Conservation (phyloP, 1,140 invertebrate genomes). For the Danaus melanippus region DNA sequence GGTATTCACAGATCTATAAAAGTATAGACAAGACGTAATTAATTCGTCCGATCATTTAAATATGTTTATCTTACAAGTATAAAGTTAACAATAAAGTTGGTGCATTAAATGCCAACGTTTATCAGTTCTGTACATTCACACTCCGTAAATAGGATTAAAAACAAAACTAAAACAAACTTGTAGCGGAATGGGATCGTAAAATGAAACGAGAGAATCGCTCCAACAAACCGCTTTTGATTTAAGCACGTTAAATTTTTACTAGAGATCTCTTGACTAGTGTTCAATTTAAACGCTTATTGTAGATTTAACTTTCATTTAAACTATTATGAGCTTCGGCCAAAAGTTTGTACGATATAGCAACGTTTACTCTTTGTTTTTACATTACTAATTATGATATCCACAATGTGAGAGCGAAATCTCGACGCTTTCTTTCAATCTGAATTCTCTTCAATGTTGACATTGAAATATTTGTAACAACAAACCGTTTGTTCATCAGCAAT, state of each 20-base stretch:
- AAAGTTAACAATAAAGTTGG: constrained; percentile 20
- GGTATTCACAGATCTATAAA: background rate
- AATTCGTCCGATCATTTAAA: constrained; percentile 19
- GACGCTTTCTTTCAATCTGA: no score
- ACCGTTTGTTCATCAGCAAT: no score
- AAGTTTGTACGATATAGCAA: no score
- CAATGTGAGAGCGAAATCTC: no score
- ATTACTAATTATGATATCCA: no score
- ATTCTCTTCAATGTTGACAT: no score
- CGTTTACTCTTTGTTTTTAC: no score
- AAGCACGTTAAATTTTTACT: constrained; percentile 34
- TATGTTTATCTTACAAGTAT: constrained; percentile 20
- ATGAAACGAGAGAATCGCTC: constrained; percentile 22
- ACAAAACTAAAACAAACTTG: constrained; percentile 30
- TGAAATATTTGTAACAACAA: no score
- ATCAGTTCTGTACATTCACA: constrained; percentile 27
- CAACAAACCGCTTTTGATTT: constrained; percentile 35
- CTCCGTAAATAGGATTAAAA: constrained; percentile 30
- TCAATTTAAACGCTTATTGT: constrained; percentile 11
- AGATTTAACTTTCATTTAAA: no score
- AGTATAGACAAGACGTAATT: constrained; percentile 9
- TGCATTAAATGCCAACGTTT: constrained; percentile 25
- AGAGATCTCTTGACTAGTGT: constrained; percentile 13
- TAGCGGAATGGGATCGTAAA: constrained; percentile 27
- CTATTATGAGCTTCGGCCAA: no score